Percentiles rank a stretch among this genome's conserved stretches.
Conservation (phyloP, 2,113 vertebrate species). For the Ancistrus triradiatus region DNA sequence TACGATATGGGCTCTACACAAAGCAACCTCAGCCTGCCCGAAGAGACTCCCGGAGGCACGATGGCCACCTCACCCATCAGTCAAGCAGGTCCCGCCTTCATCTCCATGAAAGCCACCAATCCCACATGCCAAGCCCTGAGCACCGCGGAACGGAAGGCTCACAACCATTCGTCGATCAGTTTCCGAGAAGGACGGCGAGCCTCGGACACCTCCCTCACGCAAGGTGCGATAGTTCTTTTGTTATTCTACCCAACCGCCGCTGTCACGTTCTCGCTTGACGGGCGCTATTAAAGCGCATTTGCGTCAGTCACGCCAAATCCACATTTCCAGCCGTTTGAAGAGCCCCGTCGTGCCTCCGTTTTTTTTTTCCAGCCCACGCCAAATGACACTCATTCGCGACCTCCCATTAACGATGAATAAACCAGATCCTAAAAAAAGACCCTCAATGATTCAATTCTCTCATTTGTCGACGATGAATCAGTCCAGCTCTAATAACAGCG, state of each 20-base stretch:
- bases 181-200: slow-evolving; percentile 94
- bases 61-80: slow-evolving; percentile 65
- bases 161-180: slow-evolving; percentile 92
- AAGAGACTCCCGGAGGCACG: slow-evolving; percentile 77
- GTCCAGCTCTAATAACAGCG: background rate
- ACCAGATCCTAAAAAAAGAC: slow-evolving; percentile 3
- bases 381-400: slow-evolving; percentile 22
- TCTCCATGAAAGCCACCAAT: slow-evolving; percentile 78
- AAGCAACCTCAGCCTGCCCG: slow-evolving; percentile 81
- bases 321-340: slow-evolving; percentile 3
- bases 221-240: slow-evolving; percentile 68
- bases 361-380: background rate
- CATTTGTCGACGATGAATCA: slow-evolving; percentile 18
- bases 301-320: background rate
- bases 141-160: slow-evolving; percentile 79
- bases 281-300: background rate
- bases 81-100: slow-evolving; percentile 67
- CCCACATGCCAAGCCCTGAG: slow-evolving; percentile 81
- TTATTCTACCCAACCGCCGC: background rate
- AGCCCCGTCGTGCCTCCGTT: slow-evolving; percentile 9
- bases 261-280: background rate
- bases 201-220: slow-evolving; percentile 94
- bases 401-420: slow-evolving; percentile 22
- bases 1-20: slow-evolving; percentile 86
- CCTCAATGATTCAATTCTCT: slow-evolving; percentile 12